Percentiles rank a stretch among this genome's conserved stretches.
Evolutionary conservation across 2,888 invertebrate species (phyloP).

Genomic region (Axea sp.): DNA sequence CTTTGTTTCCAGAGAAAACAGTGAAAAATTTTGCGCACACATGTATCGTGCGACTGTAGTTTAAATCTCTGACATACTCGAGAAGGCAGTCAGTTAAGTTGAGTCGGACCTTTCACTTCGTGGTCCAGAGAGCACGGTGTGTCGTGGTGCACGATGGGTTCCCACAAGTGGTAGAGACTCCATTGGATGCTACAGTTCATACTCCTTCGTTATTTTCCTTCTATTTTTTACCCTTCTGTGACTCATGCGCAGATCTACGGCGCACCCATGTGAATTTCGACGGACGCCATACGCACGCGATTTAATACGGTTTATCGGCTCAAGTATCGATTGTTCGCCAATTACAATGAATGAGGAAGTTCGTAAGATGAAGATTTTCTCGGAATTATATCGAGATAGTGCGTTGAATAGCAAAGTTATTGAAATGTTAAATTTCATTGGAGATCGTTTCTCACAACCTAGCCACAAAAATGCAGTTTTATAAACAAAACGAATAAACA

Average conservation of each 20-base stretch:
- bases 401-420: no score
- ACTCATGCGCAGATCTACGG: slow-evolving; percentile 48
- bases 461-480: no score
- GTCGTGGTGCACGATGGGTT: slow-evolving; percentile 74
- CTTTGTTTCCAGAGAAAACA: no score
- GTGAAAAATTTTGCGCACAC: slow-evolving; percentile 31
- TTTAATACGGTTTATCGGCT: slow-evolving; percentile 36
- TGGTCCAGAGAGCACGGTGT: slow-evolving; percentile 78
- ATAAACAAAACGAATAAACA: no score
- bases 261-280: slow-evolving; percentile 42
- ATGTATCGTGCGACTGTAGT: slow-evolving; percentile 37
- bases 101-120: slow-evolving; percentile 78
- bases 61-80: slow-evolving; percentile 57
- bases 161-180: slow-evolving; percentile 76
- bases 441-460: no score
- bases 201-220: slow-evolving; percentile 64
- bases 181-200: slow-evolving; percentile 72
- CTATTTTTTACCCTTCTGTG: slow-evolving; percentile 47
- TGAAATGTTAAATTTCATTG: slow-evolving; percentile 5
- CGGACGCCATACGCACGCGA: slow-evolving; percentile 25
- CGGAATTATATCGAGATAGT: slow-evolving; percentile 25
- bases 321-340: slow-evolving; percentile 23
- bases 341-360: slow-evolving; percentile 44
- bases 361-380: slow-evolving; percentile 11
- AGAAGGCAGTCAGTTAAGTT: slow-evolving; percentile 71